Evolutionary conservation across 2,113 vertebrate species (phyloP), one percentile per base, ranked within the genome.

Genomic region (Calyptommatus sinebrachiatus): DNA sequence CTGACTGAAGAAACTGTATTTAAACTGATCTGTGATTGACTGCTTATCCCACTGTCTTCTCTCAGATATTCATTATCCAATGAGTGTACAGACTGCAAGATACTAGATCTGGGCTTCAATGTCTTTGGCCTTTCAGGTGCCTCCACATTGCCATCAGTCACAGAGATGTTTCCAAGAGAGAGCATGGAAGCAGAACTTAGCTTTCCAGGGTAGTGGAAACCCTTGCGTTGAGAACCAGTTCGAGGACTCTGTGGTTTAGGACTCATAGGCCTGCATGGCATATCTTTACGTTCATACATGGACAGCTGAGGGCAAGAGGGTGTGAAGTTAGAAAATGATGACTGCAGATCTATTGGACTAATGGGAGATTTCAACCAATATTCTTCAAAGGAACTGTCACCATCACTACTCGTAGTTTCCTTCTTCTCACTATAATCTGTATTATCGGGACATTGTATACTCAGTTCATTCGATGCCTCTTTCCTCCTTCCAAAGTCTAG

Each of bases 231-330:
- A 31, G 86, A 81, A 1, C 62, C 29, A 1, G 94, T 87, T 60
- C 93, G 91, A 8, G 95, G 94, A 66, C 94, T 96, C 76, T 88
- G 92, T 0, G 97, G 97, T 83, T 97, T 97, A 21, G 96, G 97
- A 86, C 96, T 97, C 93, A 96, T 91, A 29, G 97, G 97, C 61
- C 93, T 93, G 53, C 91, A 89, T 8, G 96, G 97, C 87, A 90
- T 88, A 28, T 92, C 93, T 57, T 87, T 85, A 29, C 87, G 73
- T 8, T 94, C 92, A 8, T 60, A 87, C 28, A 79, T 78, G 22
- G 90, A 83, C 22, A 91, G 78, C 62, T 92, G 90, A 21, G 82
- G 89, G 26, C 89, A 91, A 1, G 87, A 88, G 26, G 92, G 90
- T n/a, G 87, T 88, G 71, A 90, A 81, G 53, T 94, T 87, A 35